phyloP scores from a whole-genome alignment of 2,888 invertebrate species.

The Lathronympha strigana region DNA sequence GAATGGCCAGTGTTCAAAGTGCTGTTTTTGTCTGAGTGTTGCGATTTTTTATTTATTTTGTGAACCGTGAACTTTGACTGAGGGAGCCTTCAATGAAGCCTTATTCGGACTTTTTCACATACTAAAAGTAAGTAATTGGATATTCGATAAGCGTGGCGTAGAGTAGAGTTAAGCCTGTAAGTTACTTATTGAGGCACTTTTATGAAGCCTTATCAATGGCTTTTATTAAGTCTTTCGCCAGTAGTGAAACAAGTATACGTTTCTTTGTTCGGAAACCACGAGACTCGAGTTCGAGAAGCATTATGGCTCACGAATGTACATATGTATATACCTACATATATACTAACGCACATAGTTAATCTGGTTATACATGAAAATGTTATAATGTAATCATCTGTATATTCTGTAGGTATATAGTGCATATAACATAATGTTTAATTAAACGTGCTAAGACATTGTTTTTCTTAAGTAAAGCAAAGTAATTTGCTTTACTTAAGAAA shows the following conservation, averaged over 20 bases:
- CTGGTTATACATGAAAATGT: not conserved
- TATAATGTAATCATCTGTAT: not conserved
- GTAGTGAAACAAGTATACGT: slow-evolving; percentile 12
- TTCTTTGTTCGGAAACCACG: slow-evolving; percentile 31
- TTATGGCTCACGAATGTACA: not conserved
- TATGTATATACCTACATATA: not conserved
- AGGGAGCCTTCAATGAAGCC: slow-evolving; percentile 58
- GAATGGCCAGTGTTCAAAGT: slow-evolving; percentile 31
- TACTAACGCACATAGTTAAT: not conserved
- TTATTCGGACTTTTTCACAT: slow-evolving; percentile 56
- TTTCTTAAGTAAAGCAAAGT: no score
- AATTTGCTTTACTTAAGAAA: slow-evolving; percentile 1
- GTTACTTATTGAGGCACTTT: slow-evolving; percentile 36
- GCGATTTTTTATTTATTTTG: slow-evolving; percentile 23
- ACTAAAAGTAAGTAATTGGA: slow-evolving; percentile 65
- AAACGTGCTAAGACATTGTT: no score
- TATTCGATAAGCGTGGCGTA: slow-evolving; percentile 46
- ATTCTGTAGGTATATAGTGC: not conserved
- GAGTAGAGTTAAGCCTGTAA: slow-evolving; percentile 33
- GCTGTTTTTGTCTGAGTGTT: slow-evolving; percentile 17
- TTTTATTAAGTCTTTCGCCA: slow-evolving; percentile 30
- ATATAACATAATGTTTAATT: slow-evolving; percentile 13
- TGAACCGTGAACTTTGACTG: slow-evolving; percentile 46
- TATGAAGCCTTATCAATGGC: slow-evolving; percentile 34
- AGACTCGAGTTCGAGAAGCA: not conserved